phyloP scores from a whole-genome alignment of 2,888 invertebrate genomes.

The Cordylochernes scorpioides region DNA sequence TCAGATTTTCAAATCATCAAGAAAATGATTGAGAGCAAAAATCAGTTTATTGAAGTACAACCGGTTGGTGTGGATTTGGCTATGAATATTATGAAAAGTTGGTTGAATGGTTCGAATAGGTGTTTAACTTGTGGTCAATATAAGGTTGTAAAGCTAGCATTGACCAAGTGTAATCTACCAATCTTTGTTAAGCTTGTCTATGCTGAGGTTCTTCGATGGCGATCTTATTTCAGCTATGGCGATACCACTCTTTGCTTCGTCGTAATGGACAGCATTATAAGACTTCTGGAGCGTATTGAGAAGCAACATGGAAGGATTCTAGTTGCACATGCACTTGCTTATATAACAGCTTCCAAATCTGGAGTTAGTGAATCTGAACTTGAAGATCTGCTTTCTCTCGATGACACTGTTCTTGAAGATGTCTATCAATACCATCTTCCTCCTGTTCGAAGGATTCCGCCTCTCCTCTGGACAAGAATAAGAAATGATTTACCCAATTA shows the following conservation, averaged over 20 bases:
- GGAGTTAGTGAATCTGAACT: conserved; percentile 72
- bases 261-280: conserved; percentile 89
- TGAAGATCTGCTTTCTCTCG: conserved; percentile 67
- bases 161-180: conserved; percentile 70
- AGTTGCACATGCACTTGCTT: conserved; percentile 74
- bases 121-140: conserved; percentile 77
- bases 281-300: conserved; percentile 84
- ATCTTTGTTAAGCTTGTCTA: conserved; percentile 90
- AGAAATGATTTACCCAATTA: conserved; percentile 88
- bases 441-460: conserved; percentile 78
- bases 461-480: conserved; percentile 82
- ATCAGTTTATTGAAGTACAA: conserved; percentile 57
- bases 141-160: conserved; percentile 73
- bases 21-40: conserved; percentile 65
- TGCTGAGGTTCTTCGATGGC: conserved; percentile 91
- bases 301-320: conserved; percentile 75
- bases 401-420: conserved; percentile 78
- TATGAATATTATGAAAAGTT: conserved; percentile 56
- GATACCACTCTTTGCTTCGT: conserved; percentile 59
- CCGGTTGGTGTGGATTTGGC: conserved; percentile 65
- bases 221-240: conserved; percentile 74
- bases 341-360: conserved; percentile 85
- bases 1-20: conserved; percentile 56
- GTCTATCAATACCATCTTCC: conserved; percentile 96
- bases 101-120: conserved; percentile 67